Evolutionary conservation across 1,140 invertebrate genomes (phyloP), one percentile per base, ranked within the genome.

Genomic region (Drosophila lini): DNA sequence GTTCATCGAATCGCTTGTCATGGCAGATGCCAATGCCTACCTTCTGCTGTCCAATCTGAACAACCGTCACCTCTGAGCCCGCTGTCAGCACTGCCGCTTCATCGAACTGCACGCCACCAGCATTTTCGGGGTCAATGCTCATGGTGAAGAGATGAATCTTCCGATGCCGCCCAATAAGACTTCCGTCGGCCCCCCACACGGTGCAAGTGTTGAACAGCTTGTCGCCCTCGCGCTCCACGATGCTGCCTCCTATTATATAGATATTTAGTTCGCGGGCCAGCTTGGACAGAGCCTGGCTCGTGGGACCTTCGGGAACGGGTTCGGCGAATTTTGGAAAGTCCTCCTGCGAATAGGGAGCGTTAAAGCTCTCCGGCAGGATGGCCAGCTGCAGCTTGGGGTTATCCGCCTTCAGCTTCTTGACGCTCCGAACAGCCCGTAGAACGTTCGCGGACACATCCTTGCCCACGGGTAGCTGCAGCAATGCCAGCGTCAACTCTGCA

Each of bases 71-170:
- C 5, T 94, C 92, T 80, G 96, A 94, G 5, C 98, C 98, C 2
- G 96, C 93, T 65, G 94, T 94, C 2, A 99, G 91, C 1, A 95
- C 95, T 67, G 97, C 96, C 4, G 97, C 98, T 91, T 99, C 98
- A 84, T 97, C 96, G 82, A 99, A 98, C 40, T 95, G 96, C 42
- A 99, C 97, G 93, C 97, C 97, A 9, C 96, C 97, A 5, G 34
- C 25, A 8, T 84, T 75, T 3, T 52, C 88, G 4, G 70, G 53
- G 15, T 97, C 97, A 73, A 99, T 96, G 90, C 98, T 96, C 90
- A 99, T 98, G 92, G 99, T 97, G 93, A 99, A 99, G 40, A 99
- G 94, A 93, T 99, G 98, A 70, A 98, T 94, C 90, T 97, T 97
- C 75, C 96, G 94, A 89, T 96, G 94, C 81, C 95, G 94, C 0